Evolutionary conservation across 2,888 invertebrate genomes (phyloP).

Genomic region (Eustalomyia histrio): DNA sequence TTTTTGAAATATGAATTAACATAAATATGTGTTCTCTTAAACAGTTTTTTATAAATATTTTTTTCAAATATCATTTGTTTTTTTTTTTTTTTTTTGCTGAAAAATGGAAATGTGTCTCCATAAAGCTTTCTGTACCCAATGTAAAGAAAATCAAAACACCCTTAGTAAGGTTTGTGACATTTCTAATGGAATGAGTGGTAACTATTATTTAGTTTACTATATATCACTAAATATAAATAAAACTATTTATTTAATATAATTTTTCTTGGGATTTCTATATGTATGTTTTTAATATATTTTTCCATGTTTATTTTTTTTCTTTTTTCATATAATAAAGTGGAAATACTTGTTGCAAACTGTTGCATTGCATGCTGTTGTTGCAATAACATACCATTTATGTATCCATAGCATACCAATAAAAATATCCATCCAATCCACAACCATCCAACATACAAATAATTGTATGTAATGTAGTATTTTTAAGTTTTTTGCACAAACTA

Average conservation of each 20-base stretch:
- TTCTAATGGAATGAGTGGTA: too few species aligned
- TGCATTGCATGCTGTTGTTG: conserved; percentile 64
- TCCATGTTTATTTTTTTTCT: conserved; percentile 32
- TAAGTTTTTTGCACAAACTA: conserved; percentile 9
- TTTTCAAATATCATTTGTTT: too few species aligned
- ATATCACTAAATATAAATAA: conserved; percentile 53
- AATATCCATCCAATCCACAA: conserved; percentile 40
- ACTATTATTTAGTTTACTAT: neutral
- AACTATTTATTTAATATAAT: conserved; percentile 56
- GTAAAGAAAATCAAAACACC: too few species aligned
- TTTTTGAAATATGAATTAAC: too few species aligned
- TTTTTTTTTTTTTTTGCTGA: too few species aligned
- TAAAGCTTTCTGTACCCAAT: too few species aligned
- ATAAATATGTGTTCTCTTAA: too few species aligned
- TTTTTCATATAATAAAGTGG: conserved; percentile 59
- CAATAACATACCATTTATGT: conserved; percentile 64
- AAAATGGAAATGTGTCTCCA: too few species aligned
- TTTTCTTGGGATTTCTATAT: conserved; percentile 45
- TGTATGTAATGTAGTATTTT: neutral
- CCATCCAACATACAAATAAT: conserved; percentile 25
- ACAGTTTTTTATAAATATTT: too few species aligned
- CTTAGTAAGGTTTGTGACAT: too few species aligned
- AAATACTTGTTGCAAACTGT: conserved; percentile 66
- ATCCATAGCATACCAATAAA: conserved; percentile 58
- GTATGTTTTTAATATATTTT: conserved; percentile 24